phyloP scores from a whole-genome alignment of 2,888 invertebrate genomes.

The Platerodrilus igneus region DNA sequence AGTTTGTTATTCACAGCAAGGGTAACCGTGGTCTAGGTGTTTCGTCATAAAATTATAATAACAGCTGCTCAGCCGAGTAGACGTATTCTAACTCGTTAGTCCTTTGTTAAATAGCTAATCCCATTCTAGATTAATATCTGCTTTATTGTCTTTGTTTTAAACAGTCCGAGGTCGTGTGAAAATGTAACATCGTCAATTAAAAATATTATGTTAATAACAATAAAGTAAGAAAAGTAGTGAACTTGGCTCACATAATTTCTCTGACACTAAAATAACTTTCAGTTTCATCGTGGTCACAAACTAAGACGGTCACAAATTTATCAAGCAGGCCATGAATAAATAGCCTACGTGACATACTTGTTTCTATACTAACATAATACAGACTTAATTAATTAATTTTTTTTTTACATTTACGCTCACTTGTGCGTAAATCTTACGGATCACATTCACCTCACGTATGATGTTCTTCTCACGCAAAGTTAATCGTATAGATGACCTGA shows the following conservation, averaged over 20 bases:
- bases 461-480: constrained; percentile 3
- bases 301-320: constrained; percentile 12
- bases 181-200: too few species aligned
- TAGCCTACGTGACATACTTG: constrained; percentile 17
- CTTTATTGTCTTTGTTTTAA: too few species aligned
- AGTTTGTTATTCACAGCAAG: too few species aligned
- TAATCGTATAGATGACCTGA: neutral
- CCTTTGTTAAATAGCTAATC: too few species aligned
- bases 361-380: constrained; percentile 18
- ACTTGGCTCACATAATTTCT: constrained; percentile 10
- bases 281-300: constrained; percentile 15
- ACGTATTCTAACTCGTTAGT: too few species aligned
- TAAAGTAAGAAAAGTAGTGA: too few species aligned
- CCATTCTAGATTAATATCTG: too few species aligned
- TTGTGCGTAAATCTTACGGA: constrained; percentile 21
- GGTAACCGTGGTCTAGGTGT: too few species aligned
- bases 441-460: constrained; percentile 1
- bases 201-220: too few species aligned
- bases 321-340: constrained; percentile 20
- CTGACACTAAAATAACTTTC: constrained; percentile 12
- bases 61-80: too few species aligned
- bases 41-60: too few species aligned
- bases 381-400: constrained; percentile 16
- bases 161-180: too few species aligned
- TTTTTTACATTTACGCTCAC: constrained; percentile 20